Evolutionary conservation across 2,113 vertebrate genomes (phyloP).

Genomic region (Microcebus jonahi): DNA sequence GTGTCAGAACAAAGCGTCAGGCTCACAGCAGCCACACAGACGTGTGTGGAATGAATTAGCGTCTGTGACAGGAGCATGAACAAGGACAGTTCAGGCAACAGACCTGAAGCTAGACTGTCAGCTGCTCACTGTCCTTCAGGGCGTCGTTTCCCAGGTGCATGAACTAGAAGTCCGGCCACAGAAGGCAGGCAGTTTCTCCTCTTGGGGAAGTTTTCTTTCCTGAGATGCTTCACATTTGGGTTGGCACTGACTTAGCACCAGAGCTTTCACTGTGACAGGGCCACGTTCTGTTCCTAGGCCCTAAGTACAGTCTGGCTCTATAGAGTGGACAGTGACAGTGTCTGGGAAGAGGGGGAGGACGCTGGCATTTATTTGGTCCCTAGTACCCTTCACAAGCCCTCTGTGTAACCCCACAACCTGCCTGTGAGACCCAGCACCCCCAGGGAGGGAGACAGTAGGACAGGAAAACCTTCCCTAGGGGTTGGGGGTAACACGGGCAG

Average conservation of each 20-base stretch:
- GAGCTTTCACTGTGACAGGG: background rate
- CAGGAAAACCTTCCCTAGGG: background rate
- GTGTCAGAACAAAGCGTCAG: background rate
- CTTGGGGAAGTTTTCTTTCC: background rate
- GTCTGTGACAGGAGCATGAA: background rate
- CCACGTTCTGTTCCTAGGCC: background rate
- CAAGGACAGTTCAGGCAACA: background rate
- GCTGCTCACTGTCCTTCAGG: background rate
- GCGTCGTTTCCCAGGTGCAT: background rate
- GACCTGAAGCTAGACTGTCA: background rate
- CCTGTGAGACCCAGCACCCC: background rate
- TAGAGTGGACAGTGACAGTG: background rate
- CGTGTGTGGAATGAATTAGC: background rate
- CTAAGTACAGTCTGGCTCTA: background rate
- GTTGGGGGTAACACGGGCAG: background rate
- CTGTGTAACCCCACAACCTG: background rate
- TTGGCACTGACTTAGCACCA: background rate
- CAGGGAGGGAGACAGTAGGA: background rate
- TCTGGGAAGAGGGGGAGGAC: too few relatives aligned
- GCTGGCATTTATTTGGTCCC: background rate
- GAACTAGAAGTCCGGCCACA: background rate
- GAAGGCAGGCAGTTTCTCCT: too few relatives aligned
- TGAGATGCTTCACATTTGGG: background rate
- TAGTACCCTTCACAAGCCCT: background rate
- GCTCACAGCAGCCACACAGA: background rate